Evolutionary conservation across 2,888 invertebrate species (phyloP).

Genomic region (Eupelmus urozonus): DNA sequence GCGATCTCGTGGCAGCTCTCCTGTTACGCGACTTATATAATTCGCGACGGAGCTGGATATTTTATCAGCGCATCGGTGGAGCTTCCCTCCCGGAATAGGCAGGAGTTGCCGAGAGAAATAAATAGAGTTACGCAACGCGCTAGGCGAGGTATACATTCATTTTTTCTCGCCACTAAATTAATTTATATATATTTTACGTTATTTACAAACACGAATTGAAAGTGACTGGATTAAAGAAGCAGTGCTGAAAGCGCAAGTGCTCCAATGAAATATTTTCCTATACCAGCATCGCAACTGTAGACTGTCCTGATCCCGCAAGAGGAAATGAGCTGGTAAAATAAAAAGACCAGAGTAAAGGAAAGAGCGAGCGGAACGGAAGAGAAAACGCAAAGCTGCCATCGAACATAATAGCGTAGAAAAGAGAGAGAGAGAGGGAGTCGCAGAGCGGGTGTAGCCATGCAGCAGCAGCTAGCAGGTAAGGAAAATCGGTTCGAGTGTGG

Average conservation of each 20-base stretch:
- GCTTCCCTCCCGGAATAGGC: background rate
- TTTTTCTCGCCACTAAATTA: too few relatives aligned
- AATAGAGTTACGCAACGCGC: too few relatives aligned
- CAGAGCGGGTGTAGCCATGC: slow-evolving; percentile 4
- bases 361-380: background rate
- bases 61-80: slow-evolving; percentile 3
- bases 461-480: slow-evolving; percentile 6
- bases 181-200: too few relatives aligned
- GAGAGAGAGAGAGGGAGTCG: slow-evolving; percentile 5
- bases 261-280: too few relatives aligned
- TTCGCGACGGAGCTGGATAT: background rate
- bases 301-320: too few relatives aligned
- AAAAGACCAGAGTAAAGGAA: background rate
- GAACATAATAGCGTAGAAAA: slow-evolving; percentile 17
- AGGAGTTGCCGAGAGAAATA: background rate
- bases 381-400: slow-evolving; percentile 2
- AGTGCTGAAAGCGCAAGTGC: too few relatives aligned
- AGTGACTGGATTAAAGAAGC: background rate
- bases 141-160: too few relatives aligned
- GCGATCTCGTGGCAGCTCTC: background rate
- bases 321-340: too few relatives aligned
- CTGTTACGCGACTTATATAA: slow-evolving; percentile 13
- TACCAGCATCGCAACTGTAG: too few relatives aligned
- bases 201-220: too few relatives aligned
- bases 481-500: slow-evolving; percentile 34